A percentile compares a stretch with the other conserved stretches of the same genome.
Conservation (phyloP, 1,140 invertebrate species). For the Calycopis cecrops region DNA sequence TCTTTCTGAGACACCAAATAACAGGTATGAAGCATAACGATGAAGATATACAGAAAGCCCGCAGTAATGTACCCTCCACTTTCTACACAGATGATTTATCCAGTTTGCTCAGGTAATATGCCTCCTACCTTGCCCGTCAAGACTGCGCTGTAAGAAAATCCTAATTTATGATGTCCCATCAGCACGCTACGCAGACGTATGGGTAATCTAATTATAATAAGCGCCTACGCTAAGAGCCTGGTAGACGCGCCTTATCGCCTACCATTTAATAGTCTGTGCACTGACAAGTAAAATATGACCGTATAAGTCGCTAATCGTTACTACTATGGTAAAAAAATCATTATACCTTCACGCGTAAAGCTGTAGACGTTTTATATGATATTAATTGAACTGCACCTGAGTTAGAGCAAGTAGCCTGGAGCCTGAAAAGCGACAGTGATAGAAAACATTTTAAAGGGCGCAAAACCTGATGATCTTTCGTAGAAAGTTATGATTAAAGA, state of each 20-base stretch:
- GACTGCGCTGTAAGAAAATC: conserved; percentile 1
- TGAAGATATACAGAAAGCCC: no score
- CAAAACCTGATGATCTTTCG: no score
- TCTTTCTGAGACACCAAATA: no score
- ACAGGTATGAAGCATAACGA: no score
- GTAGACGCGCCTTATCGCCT: not conserved
- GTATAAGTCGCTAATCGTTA: not conserved
- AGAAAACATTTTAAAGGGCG: no score
- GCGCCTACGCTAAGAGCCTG: not conserved
- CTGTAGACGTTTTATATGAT: no score
- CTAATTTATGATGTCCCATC: conserved; percentile 8
- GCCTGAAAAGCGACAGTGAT: no score
- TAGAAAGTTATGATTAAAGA: no score
- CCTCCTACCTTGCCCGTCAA: not conserved
- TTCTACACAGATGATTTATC: not conserved
- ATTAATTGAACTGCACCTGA: no score
- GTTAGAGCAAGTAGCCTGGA: no score
- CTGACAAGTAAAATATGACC: conserved; percentile 7
- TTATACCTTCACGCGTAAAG: not conserved
- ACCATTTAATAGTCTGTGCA: not conserved
- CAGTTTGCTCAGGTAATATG: not conserved
- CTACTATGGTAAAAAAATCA: not conserved
- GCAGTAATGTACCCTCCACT: not conserved
- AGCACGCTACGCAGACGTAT: conserved; percentile 5
- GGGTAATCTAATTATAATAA: conserved; percentile 10